Base-by-base conservation (phyloP, 37 sponge, comb jelly and placozoan species). In the Crambe crambe region DNA sequence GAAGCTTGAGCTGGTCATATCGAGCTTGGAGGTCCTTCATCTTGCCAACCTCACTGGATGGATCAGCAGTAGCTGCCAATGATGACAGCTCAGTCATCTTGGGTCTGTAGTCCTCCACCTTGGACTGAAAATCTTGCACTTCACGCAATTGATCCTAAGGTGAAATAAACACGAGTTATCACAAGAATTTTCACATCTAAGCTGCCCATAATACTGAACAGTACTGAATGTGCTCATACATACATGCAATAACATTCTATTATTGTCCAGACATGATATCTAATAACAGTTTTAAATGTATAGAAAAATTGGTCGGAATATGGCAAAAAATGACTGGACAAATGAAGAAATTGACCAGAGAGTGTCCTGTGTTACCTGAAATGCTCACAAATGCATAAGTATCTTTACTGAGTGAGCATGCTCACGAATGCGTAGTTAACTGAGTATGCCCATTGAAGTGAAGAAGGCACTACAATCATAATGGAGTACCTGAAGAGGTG, bases 401-500 rank as follows among this genome's bases (percentile, higher is more conserved):
- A n/a, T n/a, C n/a, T n/a, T n/a, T n/a, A n/a, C n/a, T n/a, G n/a
- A n/a, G 51, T 62, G 64, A n/a, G 27, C 6, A 30, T n/a, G 15
- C n/a, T n/a, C 31, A 18, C 57, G 57, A 18, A 56, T n/a, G n/a
- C n/a, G n/a, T n/a, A n/a, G n/a, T n/a, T n/a, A 6, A 47, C 12
- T 47, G 51, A 47, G 51, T 47, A 47, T 47, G 64, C 64, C 15
- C 64, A 9, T 29, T 18, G 15, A 29, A 62, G 31, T 62, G 18
- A 18, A 18, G 18, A 56, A 56, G 18, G 57, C 57, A 56, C 57
- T 21, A n/a, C n/a, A n/a, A n/a, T n/a, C 18, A 54, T 54, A 18
- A n/a, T n/a, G n/a, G n/a, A n/a, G n/a, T 70, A 79, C 79, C 79
- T 79, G 79, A 15, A 79, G 56, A 23, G 79, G 39, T 6, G 26